phyloP scores from a whole-genome alignment of 2,113 vertebrate species.

The Apteryx mantelli region DNA sequence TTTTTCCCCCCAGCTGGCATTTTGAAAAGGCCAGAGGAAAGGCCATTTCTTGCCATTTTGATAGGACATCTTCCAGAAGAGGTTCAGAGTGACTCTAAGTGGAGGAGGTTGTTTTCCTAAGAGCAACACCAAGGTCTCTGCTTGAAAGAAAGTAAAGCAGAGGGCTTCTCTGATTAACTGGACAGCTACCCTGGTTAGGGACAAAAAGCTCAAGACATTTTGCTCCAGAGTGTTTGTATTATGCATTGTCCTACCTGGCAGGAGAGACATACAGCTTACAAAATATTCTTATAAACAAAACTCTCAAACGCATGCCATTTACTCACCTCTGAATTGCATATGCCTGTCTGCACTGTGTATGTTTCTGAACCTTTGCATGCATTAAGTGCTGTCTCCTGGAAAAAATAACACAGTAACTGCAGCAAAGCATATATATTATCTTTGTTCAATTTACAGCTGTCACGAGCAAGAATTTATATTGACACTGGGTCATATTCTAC shows the following conservation, averaged over 20 bases:
- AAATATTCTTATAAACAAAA: background rate
- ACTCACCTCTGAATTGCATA: constrained; percentile 71
- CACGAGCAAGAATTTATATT: background rate
- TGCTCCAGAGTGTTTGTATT: background rate
- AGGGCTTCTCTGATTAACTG: background rate
- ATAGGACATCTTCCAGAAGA: background rate
- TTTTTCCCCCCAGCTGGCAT: background rate
- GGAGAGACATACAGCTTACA: background rate
- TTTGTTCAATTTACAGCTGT: background rate
- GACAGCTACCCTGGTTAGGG: background rate
- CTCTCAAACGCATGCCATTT: background rate
- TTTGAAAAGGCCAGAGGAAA: background rate
- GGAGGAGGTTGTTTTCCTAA: background rate
- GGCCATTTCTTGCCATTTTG: background rate
- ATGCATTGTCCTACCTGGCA: background rate
- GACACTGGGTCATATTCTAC: background rate
- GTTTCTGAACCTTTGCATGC: constrained; percentile 58
- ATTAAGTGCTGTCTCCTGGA: constrained; percentile 73
- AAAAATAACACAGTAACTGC: background rate
- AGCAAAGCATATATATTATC: background rate
- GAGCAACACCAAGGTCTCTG: background rate
- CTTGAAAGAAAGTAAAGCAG: background rate
- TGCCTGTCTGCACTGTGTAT: constrained; percentile 26
- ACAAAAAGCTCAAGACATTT: background rate
- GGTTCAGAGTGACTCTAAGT: background rate